phyloP scores from a whole-genome alignment of 2,113 vertebrate species.

The Psilopsiagon aurifrons region DNA sequence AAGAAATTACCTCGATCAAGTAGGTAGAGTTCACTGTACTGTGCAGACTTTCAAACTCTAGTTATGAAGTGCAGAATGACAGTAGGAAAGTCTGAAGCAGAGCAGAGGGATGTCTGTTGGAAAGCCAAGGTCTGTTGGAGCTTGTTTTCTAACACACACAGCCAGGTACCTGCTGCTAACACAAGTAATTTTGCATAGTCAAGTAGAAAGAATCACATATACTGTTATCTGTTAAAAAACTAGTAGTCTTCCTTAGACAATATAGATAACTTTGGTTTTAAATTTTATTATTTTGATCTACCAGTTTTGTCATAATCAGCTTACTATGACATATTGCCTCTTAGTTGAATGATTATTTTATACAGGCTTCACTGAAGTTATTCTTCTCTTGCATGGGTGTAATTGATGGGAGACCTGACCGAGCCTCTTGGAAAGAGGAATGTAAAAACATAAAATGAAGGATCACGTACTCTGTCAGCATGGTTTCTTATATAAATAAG shows the following conservation, averaged over 20 bases:
- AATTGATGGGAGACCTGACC: constrained; percentile 3
- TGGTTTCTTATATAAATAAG: neutral
- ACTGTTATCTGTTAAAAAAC: neutral
- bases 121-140: neutral
- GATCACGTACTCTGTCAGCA: neutral
- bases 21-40: neutral
- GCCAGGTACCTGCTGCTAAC: neutral
- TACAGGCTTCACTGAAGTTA: constrained; percentile 1
- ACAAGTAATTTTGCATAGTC: neutral
- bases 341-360: neutral
- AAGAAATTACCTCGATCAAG: neutral
- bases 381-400: constrained; percentile 4
- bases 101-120: neutral
- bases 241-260: neutral
- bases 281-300: neutral
- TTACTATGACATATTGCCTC: neutral
- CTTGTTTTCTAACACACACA: neutral
- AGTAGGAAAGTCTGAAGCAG: neutral
- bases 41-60: neutral
- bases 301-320: neutral
- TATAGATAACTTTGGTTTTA: neutral
- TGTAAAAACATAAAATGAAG: constrained; percentile 2
- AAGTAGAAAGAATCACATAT: neutral
- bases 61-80: neutral
- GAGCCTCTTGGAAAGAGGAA: neutral